Base-by-base conservation (phyloP, 2,797 vertebrate species). In the Sebastes hopkinsi region DNA sequence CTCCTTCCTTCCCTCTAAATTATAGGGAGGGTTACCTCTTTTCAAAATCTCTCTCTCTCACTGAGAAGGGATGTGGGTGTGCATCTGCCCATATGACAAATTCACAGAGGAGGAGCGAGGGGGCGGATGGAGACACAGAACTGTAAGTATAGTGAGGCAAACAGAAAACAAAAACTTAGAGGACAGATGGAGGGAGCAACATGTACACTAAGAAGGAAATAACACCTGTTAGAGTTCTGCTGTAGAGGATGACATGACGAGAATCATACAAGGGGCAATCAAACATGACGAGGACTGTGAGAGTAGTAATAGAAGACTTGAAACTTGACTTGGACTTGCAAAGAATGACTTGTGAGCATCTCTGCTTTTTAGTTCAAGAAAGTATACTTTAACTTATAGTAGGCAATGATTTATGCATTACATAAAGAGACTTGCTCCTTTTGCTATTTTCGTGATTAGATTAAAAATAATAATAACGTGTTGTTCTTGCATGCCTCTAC, bases 41-140 rank as follows among this genome's bases (percentile, higher is more conserved):
- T 87, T 85, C 38, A 83, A 75, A 87, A 62, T 38, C 64, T 77
- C 83, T 83, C 69, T 14, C 78, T 94, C 50, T 11, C 50, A 75
- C 78, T 94, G 95, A 95, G 96, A 93, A 94, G 94, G 90, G 87
- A 89, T 79, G 95, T 90, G 84, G 93, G 88, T 81, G 88, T 78
- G 36, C 75, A 68, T 87, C 81, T 88, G 74, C 62, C 60, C 67
- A 73, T 77, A 68, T 90, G 82, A 86, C 86, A 92, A 67, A 83
- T 77, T 67, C 75, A 92, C 88, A 92, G 92, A 95, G 92, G 95
- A 93, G 89, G 74, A 87, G 67, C 18, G 27, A 72, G 85, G 75
- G 81, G 89, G 87, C 9, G 76, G 82, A 81, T 27, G 68, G 64
- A 86, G 68, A 72, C 46, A 46, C 36, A 75, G 54, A 32, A 56